phyloP scores from a whole-genome alignment of 2,888 invertebrate species.

The Lordiphosa andalusiaca region DNA sequence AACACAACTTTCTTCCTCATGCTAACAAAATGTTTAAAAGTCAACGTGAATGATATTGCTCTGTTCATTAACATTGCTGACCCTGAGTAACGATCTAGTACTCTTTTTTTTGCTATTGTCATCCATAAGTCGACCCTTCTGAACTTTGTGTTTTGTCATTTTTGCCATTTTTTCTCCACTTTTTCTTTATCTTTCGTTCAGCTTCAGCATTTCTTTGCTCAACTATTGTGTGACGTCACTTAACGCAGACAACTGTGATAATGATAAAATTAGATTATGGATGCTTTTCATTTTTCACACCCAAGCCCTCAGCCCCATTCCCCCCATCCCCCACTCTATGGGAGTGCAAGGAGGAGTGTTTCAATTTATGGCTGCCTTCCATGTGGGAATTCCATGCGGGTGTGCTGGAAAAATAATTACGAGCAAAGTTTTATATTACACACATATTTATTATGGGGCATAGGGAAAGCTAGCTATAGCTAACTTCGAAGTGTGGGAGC shows the following conservation, averaged over 20 bases:
- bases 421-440: slow-evolving; percentile 64
- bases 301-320: slow-evolving; percentile 23
- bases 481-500: neutral
- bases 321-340: slow-evolving; percentile 11
- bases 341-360: slow-evolving; percentile 10
- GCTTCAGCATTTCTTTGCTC: slow-evolving; percentile 27
- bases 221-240: slow-evolving; percentile 65
- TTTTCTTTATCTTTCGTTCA: slow-evolving; percentile 18
- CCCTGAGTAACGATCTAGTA: too few relatives aligned
- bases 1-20: too few relatives aligned
- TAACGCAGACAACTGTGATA: slow-evolving; percentile 77
- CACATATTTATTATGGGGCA: slow-evolving; percentile 22
- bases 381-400: slow-evolving; percentile 65
- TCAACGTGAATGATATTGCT: too few relatives aligned
- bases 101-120: too few relatives aligned
- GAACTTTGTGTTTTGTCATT: slow-evolving; percentile 10
- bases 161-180: slow-evolving; percentile 6
- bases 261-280: slow-evolving; percentile 78
- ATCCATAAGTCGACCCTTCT: neutral
- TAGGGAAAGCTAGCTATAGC: slow-evolving; percentile 12
- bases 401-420: slow-evolving; percentile 69
- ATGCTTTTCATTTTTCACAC: slow-evolving; percentile 69
- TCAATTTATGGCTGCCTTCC: slow-evolving; percentile 62
- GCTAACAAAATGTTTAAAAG: too few relatives aligned
- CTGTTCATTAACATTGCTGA: too few relatives aligned